Conservation (phyloP, 2,888 invertebrate species). For the Neoaliturus tenellus region DNA sequence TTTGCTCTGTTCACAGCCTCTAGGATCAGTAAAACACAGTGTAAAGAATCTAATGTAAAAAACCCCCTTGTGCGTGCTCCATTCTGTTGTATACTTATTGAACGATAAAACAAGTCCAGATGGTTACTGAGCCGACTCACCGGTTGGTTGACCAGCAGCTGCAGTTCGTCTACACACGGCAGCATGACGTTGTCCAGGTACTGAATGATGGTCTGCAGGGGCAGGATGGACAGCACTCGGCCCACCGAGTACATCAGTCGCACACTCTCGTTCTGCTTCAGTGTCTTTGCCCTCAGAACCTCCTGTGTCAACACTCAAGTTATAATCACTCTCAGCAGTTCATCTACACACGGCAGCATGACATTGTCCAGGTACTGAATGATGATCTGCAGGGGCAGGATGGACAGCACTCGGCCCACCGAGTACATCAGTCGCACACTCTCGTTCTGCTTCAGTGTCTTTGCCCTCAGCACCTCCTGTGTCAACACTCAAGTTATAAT, state of each 20-base stretch:
- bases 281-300: conserved; percentile 75
- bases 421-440: conserved; percentile 85
- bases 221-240: conserved; percentile 81
- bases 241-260: conserved; percentile 87
- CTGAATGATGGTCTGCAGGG: conserved; percentile 78
- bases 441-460: conserved; percentile 80
- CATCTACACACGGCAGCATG: conserved; percentile 80
- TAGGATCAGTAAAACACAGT: too few relatives aligned
- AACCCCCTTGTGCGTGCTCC: too few relatives aligned
- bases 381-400: conserved; percentile 78
- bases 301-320: conserved; percentile 73
- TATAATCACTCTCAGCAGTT: too few relatives aligned
- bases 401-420: conserved; percentile 83
- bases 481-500: too few relatives aligned
- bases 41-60: too few relatives aligned
- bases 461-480: conserved; percentile 75
- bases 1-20: too few relatives aligned
- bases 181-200: conserved; percentile 83
- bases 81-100: too few relatives aligned
- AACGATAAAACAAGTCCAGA: too few relatives aligned
- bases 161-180: conserved; percentile 80
- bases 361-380: conserved; percentile 82
- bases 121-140: too few relatives aligned
- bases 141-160: conserved; percentile 71
- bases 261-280: conserved; percentile 81